These are phyloP conservation scores for Spea hammondii DNA, from an alignment of 2,797 vertebrate species.

Conservation along the genomic window DNA sequence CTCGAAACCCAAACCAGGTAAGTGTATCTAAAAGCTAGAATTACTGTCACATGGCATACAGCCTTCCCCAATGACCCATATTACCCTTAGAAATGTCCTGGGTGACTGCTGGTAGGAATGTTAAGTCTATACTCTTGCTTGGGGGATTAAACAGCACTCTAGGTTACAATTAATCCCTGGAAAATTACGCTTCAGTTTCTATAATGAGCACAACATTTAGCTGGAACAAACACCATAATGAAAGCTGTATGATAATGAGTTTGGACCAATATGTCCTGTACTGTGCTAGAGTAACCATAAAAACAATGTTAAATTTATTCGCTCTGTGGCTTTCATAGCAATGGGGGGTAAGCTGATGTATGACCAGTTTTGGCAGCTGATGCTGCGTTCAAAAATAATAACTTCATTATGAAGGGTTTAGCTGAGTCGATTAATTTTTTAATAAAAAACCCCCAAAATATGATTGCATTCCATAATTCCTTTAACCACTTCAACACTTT, in stretches of 20 bases:
- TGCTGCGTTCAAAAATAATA: background rate
- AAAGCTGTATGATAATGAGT: constrained; percentile 31
- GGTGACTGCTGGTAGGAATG: constrained; percentile 54
- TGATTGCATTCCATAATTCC: constrained; percentile 10
- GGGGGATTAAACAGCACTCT: constrained; percentile 47
- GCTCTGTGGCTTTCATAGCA: background rate
- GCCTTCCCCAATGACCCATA: constrained; percentile 56
- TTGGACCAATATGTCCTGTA: constrained; percentile 15
- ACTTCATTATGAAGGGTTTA: constrained; percentile 16
- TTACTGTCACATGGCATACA: constrained; percentile 52
- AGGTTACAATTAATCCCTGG: constrained; percentile 50
- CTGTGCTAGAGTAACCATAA: background rate
- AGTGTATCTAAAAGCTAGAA: constrained; percentile 57
- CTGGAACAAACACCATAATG: constrained; percentile 24
- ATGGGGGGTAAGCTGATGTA: constrained; percentile 12
- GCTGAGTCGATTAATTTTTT: background rate
- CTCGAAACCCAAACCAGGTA: constrained; percentile 94
- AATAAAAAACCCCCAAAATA: background rate
- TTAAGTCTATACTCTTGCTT: constrained; percentile 55
- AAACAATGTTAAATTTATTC: constrained; percentile 30
- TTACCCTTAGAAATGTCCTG: constrained; percentile 51
- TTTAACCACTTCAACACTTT: background rate
- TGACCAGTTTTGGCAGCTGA: constrained; percentile 26
- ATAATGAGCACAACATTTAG: constrained; percentile 23
- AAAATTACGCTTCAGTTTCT: constrained; percentile 44